Conservation (phyloP, 2,888 invertebrate genomes). For the Sericinus montela region DNA sequence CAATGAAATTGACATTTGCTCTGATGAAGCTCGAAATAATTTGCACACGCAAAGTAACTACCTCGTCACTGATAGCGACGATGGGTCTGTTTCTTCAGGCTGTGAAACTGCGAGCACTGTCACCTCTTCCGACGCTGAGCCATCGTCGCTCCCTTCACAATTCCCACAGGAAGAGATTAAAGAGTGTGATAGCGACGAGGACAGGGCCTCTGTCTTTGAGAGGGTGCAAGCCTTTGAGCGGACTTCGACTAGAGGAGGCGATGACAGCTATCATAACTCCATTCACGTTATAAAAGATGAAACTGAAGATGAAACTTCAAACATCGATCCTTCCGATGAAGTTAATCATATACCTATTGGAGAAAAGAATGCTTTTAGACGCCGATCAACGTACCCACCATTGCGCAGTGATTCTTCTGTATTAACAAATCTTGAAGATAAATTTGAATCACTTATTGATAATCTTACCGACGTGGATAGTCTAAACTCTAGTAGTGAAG, state of each 20-base stretch:
- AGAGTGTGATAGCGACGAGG: constrained; percentile 55
- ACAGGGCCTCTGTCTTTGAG: constrained; percentile 42
- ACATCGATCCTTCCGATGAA: constrained; percentile 40
- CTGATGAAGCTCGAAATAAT: constrained; percentile 41
- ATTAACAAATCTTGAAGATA: constrained; percentile 50
- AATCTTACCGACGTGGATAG: constrained; percentile 63
- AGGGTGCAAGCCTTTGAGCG: constrained; percentile 41
- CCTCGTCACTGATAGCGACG: constrained; percentile 83
- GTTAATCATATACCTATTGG: constrained; percentile 72
- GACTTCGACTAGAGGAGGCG: constrained; percentile 33
- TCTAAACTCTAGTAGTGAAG: constrained; percentile 62
- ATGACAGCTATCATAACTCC: constrained; percentile 40
- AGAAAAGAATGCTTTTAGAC: constrained; percentile 62
- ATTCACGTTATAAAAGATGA: constrained; percentile 30
- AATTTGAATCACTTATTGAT: constrained; percentile 66
- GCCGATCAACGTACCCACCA: constrained; percentile 70
- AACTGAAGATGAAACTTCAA: constrained; percentile 25
- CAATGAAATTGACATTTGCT: constrained; percentile 37
- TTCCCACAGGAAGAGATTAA: constrained; percentile 62
- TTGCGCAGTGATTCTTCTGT: constrained; percentile 45
- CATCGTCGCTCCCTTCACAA: constrained; percentile 65
- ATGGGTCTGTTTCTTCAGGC: constrained; percentile 88
- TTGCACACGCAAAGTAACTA: constrained; percentile 65
- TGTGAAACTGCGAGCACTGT: constrained; percentile 89
- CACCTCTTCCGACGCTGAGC: constrained; percentile 79